phyloP scores from a whole-genome alignment of 2,113 vertebrate genomes.

The Scolopax mira region DNA sequence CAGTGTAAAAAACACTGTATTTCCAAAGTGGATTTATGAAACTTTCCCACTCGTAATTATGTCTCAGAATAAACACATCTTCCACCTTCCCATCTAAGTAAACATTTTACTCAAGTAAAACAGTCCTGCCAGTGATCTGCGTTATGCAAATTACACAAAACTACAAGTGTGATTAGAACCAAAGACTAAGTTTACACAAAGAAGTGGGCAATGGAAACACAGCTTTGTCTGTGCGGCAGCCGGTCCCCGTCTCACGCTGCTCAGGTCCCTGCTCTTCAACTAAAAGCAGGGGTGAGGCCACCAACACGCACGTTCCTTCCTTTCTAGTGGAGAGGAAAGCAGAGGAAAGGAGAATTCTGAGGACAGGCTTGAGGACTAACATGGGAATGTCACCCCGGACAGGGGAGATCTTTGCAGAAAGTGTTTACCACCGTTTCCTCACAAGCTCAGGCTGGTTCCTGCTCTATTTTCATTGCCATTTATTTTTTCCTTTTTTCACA shows the following conservation, averaged over 20 bases:
- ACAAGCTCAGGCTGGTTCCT: not conserved
- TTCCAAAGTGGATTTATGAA: not conserved
- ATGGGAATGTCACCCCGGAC: not conserved
- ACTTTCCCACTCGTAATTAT: not conserved
- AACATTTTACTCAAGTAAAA: not conserved
- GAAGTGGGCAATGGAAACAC: not conserved
- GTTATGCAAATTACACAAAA: not conserved
- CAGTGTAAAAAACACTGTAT: not conserved
- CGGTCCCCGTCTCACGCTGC: not conserved
- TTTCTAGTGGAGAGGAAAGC: not conserved
- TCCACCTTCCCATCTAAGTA: not conserved
- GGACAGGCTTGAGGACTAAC: not conserved
- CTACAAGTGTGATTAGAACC: not conserved
- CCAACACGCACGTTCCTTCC: fast-evolving
- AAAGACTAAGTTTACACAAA: not conserved
- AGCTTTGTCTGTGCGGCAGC: not conserved
- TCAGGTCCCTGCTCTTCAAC: not conserved
- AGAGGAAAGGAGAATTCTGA: not conserved
- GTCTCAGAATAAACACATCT: slow-evolving; percentile 28
- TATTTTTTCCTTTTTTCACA: not conserved
- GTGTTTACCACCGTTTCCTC: not conserved
- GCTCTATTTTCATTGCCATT: not conserved
- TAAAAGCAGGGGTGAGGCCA: fast-evolving
- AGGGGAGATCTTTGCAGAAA: not conserved
- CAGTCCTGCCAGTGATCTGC: not conserved